Evolutionary conservation across 2,888 invertebrate genomes (phyloP).

Genomic region (Clivina fossor): DNA sequence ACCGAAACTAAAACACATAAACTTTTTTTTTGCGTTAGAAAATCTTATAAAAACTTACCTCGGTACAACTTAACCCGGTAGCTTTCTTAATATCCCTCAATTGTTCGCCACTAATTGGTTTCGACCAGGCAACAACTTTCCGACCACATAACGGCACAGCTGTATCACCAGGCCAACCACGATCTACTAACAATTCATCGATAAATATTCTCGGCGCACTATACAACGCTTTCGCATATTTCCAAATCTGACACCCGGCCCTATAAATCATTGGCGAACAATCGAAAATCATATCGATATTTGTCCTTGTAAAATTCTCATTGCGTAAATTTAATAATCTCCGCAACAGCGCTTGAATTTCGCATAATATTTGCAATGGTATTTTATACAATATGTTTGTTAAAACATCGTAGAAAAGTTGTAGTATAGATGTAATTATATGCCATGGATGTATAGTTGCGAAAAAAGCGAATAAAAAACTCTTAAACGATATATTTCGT

Average conservation of each 20-base stretch:
- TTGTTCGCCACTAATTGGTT: slow-evolving; percentile 60
- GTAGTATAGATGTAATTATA: slow-evolving; percentile 47
- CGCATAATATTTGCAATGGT: slow-evolving; percentile 52
- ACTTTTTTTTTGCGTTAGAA: not conserved
- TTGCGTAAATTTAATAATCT: too few species aligned
- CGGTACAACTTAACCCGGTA: slow-evolving; percentile 59
- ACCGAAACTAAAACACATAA: not conserved
- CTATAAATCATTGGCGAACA: slow-evolving; percentile 55
- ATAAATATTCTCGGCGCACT: slow-evolving; percentile 58
- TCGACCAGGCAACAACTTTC: slow-evolving; percentile 73
- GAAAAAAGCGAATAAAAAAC: slow-evolving; percentile 50
- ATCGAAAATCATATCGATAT: slow-evolving; percentile 48
- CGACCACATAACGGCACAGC: slow-evolving; percentile 69
- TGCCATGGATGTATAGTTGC: slow-evolving; percentile 54
- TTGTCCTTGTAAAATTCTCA: too few species aligned
- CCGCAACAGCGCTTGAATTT: slow-evolving; percentile 51
- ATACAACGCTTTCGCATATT: slow-evolving; percentile 52
- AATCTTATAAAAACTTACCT: slow-evolving; percentile 6
- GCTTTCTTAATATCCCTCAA: slow-evolving; percentile 62
- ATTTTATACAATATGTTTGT: slow-evolving; percentile 44
- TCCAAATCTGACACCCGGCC: slow-evolving; percentile 52
- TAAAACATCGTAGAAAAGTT: slow-evolving; percentile 48
- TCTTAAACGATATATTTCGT: slow-evolving; percentile 44
- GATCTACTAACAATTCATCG: slow-evolving; percentile 59
- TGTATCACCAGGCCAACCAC: slow-evolving; percentile 19